These are phyloP conservation scores for Drosophila albomicans DNA, from an alignment of 1,140 invertebrate species.

Conservation along the genomic window DNA sequence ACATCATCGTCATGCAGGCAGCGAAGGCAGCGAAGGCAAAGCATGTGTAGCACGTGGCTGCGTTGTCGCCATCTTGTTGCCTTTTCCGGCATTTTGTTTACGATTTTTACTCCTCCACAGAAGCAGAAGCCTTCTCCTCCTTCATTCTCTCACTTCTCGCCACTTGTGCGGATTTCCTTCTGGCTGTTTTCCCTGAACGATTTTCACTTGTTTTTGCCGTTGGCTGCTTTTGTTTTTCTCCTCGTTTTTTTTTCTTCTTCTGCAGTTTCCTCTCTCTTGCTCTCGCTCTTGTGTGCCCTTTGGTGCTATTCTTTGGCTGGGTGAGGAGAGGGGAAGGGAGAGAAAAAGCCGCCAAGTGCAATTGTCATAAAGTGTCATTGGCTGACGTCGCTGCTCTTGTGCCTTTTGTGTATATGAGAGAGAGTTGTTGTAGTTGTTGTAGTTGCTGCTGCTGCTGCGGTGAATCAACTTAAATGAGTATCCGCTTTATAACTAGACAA, in stretches of 20 bases:
- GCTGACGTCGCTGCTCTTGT: constrained; percentile 58
- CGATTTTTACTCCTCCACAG: constrained; percentile 55
- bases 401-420: constrained; percentile 37
- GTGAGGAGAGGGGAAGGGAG: constrained; percentile 4
- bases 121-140: neutral
- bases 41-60: constrained; percentile 73
- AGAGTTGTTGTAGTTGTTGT: constrained; percentile 17
- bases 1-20: constrained; percentile 7
- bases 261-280: neutral
- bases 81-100: constrained; percentile 83
- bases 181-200: constrained; percentile 77
- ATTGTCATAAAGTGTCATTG: constrained; percentile 84
- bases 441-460: constrained; percentile 54
- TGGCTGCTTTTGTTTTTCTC: constrained; percentile 50
- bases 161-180: constrained; percentile 73
- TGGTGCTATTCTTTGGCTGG: neutral
- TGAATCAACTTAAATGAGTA: constrained; percentile 84
- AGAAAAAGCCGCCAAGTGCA: constrained; percentile 72
- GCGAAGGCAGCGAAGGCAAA: constrained; percentile 9
- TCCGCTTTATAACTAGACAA: constrained; percentile 73
- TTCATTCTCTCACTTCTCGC: neutral
- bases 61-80: constrained; percentile 72
- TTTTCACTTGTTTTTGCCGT: constrained; percentile 73
- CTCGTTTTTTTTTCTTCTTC: neutral
- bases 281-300: constrained; percentile 10